phyloP scores from a whole-genome alignment of 2,797 vertebrate species.

The Eulemur albifrons region DNA sequence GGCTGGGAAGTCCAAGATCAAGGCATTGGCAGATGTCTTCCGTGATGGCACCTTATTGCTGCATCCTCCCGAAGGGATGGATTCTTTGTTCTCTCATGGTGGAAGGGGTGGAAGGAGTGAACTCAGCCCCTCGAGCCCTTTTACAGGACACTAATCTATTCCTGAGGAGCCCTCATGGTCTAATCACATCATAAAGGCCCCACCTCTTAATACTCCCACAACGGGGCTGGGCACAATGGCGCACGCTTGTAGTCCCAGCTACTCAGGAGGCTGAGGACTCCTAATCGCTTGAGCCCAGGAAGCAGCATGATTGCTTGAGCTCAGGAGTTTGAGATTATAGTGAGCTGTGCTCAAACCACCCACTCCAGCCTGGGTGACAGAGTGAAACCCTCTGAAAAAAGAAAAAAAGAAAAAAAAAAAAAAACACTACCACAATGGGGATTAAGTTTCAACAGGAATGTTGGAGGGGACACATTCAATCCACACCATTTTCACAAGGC shows the following conservation, averaged over 20 bases:
- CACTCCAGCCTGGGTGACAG: not conserved
- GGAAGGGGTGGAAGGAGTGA: not conserved
- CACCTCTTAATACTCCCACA: too few relatives aligned
- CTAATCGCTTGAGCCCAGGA: too few relatives aligned
- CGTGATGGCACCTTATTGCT: not conserved
- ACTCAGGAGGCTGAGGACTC: not conserved
- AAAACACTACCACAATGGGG: too few relatives aligned
- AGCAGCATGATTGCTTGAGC: not conserved
- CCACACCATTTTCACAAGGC: too few relatives aligned
- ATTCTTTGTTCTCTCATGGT: not conserved
- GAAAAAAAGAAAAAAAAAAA: not conserved
- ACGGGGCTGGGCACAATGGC: not conserved
- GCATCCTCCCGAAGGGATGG: not conserved
- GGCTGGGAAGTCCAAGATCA: not conserved
- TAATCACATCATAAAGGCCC: not conserved
- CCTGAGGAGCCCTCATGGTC: not conserved
- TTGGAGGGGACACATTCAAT: not conserved
- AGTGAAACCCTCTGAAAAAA: not conserved
- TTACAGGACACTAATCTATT: not conserved
- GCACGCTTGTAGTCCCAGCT: not conserved
- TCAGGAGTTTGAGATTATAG: not conserved
- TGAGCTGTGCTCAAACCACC: not conserved
- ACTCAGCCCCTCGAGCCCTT: fast-evolving
- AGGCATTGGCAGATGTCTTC: not conserved
- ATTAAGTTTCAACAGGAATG: not conserved